These are phyloP conservation scores for Iselma pallidipennis DNA, from an alignment of 2,888 invertebrate species.

Conservation along the genomic window DNA sequence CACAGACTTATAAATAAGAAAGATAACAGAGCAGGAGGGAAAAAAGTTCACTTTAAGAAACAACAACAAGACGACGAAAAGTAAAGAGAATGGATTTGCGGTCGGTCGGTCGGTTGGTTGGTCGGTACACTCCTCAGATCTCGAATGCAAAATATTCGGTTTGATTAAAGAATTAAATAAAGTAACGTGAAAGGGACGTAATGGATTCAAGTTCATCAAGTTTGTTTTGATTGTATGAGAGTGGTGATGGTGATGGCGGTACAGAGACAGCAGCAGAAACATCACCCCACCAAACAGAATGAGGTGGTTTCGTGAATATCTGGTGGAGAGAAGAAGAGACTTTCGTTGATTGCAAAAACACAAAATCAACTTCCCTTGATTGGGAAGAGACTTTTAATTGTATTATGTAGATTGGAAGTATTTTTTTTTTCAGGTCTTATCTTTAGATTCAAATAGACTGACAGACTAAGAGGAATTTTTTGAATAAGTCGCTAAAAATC, in stretches of 20 bases:
- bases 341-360: conserved; percentile 55
- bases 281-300: not conserved
- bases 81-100: not conserved
- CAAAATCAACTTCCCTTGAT: conserved; percentile 52
- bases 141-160: conserved; percentile 26
- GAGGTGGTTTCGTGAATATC: not conserved
- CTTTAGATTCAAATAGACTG: not conserved
- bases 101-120: too few relatives aligned
- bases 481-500: not conserved
- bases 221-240: conserved; percentile 44
- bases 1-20: not conserved
- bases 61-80: too few relatives aligned
- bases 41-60: not conserved
- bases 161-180: conserved; percentile 36
- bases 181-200: conserved; percentile 23
- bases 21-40: not conserved
- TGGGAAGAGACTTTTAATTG: conserved; percentile 54
- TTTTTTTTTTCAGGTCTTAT: conserved; percentile 40
- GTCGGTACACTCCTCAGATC: too few relatives aligned
- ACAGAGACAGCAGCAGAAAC: not conserved
- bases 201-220: conserved; percentile 43
- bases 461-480: not conserved
- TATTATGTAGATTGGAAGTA: conserved; percentile 48
- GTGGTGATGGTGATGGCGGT: not conserved
- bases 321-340: conserved; percentile 30